Evolutionary conservation across 2,797 vertebrate genomes (phyloP).

Genomic region (Cirrhinus molitorella): DNA sequence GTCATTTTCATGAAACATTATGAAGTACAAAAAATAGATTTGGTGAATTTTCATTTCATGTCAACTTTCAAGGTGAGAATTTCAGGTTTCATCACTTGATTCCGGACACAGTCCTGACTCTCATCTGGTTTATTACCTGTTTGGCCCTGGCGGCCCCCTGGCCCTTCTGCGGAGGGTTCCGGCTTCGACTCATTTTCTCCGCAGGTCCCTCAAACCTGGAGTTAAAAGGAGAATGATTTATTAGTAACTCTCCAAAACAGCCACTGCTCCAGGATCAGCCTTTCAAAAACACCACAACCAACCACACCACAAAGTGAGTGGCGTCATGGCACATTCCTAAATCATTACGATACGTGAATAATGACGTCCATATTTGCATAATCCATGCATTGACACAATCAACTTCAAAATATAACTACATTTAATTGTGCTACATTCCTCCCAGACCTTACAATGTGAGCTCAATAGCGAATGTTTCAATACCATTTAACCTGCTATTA

Average conservation of each 20-base stretch:
- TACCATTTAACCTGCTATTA: not conserved
- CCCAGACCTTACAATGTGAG: not conserved
- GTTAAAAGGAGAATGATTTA: not conserved
- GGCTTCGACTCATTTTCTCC: conserved; percentile 75
- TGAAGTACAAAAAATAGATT: not conserved
- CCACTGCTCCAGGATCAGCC: not conserved
- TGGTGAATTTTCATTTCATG: not conserved
- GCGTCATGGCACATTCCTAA: not conserved
- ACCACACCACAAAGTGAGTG: not conserved
- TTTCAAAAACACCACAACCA: not conserved
- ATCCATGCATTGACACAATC: not conserved
- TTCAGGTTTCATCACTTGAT: not conserved
- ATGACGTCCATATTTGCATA: not conserved
- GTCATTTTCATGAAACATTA: not conserved
- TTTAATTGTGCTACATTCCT: not conserved
- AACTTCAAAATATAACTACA: no score
- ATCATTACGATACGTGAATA: not conserved
- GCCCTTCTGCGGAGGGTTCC: conserved; percentile 79
- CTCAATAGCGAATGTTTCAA: not conserved
- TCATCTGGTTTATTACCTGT: conserved; percentile 72
- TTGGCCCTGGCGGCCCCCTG: conserved; percentile 82
- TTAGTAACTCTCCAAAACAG: not conserved
- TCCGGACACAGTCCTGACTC: not conserved
- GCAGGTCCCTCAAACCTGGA: conserved; percentile 40
- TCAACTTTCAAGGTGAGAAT: not conserved